Base-by-base conservation (phyloP, 2,888 invertebrate genomes). In the Siphonodentalium dalli region DNA sequence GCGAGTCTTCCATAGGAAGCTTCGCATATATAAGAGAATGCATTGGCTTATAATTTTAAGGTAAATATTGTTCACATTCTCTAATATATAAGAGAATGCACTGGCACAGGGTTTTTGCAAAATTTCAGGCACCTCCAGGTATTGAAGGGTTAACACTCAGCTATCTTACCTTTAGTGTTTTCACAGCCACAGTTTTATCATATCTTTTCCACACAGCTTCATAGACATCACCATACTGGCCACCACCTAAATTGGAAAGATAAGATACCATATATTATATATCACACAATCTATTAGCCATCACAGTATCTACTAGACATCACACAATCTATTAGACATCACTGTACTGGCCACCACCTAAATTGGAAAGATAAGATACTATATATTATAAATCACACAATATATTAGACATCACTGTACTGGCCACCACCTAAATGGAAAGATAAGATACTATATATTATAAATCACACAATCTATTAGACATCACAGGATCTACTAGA, bases 181-280 rank as follows among this genome's bases (percentile, higher is more conserved):
- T 99, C 11, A 99, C 98, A 27, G 99, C 99, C 45, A 99, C 97
- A 2, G 94, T 97, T 85, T 92, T 92, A 79, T 93, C 94, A 82
- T 93, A 92, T 88, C 93, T 34, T 82, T 93, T 95, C 98, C 98
- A 86, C 88, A 94, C 85, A 87, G 97, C 71, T 83, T 97, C 96
- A 81, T 98, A 98, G 0, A 98, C 98, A 76, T 87, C 87, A 2
- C 87, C 87, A 73, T 87, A 87, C 75, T 87, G 87, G 87, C 99
- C 80, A 31, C 97, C 98, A 62, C 98, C 98, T 72, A 93, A 84
- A 49, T 54, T n/a, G 23, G 11, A 42, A 9, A 43, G 13, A 15
- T 11, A 33, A 24, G 24, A 28, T 6, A 26, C 23, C 27, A n/a
- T 18, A 29, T 35, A 29, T 3, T 26, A 18, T 15, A 8, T 24